These are phyloP conservation scores for Eupithecia abbreviata DNA, from an alignment of 2,888 invertebrate genomes.

Conservation along the genomic window DNA sequence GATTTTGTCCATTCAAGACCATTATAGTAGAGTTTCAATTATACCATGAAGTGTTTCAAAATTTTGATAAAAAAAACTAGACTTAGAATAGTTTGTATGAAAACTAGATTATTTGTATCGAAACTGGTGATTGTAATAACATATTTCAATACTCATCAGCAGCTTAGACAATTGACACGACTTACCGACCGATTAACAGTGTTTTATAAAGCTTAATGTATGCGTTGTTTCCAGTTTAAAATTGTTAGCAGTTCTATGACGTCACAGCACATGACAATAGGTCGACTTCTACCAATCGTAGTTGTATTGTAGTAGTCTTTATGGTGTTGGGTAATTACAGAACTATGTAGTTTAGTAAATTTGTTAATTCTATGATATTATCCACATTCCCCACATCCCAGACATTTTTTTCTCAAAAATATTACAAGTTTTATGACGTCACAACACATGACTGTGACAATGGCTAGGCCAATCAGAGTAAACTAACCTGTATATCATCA, in stretches of 20 bases:
- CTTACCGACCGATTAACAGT: too few species aligned
- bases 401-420: background rate
- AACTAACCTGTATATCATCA: conserved; percentile 67
- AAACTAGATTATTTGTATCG: background rate
- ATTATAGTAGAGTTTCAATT: too few species aligned
- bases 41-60: background rate
- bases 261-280: background rate
- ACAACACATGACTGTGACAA: background rate
- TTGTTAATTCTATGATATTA: too few species aligned
- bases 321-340: too few species aligned
- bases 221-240: background rate
- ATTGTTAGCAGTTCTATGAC: background rate
- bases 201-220: background rate
- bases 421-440: background rate
- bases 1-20: background rate
- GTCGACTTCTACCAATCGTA: background rate
- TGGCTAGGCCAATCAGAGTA: background rate
- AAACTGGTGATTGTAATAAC: background rate
- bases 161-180: background rate
- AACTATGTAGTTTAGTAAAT: too few species aligned
- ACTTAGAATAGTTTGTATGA: background rate
- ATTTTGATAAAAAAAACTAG: background rate
- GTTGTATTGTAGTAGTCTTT: too few species aligned
- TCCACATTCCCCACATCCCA: too few species aligned
- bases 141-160: too few species aligned